Base-by-base conservation (phyloP, 2,113 vertebrate species). In the Trogon surrucura region DNA sequence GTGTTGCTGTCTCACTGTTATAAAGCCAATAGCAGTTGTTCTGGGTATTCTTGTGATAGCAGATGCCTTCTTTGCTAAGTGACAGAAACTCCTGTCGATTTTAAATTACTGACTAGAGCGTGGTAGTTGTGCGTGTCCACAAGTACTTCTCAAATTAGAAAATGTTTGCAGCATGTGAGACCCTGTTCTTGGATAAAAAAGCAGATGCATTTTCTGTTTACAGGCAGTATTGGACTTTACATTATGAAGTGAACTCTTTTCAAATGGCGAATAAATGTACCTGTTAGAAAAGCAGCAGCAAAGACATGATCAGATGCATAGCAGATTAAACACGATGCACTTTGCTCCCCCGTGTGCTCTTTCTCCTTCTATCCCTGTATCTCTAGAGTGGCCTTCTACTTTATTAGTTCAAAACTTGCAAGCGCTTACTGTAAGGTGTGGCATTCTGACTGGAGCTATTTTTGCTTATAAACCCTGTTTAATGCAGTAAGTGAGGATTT, bases 401-500 rank as follows among this genome's bases (percentile, higher is more conserved):
- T 57, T 64, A n/a, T 57, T 85, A 25, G 16, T n/a, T 60, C 84
- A 58, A 51, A 1, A 67, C 82, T 51, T 77, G n/a, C 27, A 9
- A 51, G 26, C 30, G 16, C 5, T 27, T 66, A 14, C 58, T 80
- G 1, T 61, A 27, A 67, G 36, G 44, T 85, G 75, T 70, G 53
- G 51, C 32, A 17, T 93, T 78, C 30, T 38, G 1, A 2, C 44
- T 61, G 67, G 48, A 83, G 67, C 69, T 93, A 14, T 64, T 93
- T 94, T 80, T 90, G 79, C 51, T 65, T 78, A 73, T 67, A 94
- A 95, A 91, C 26, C 54, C 67, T 36, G 11, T 91, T 70, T 77
- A 83, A 83, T 90, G 88, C 72, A 85, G 53, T 81, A 36, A 54
- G 71, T 19, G 75, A 94, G 88, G 93, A 88, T 95, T 86, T 84